Percentiles rank a stretch among this genome's conserved stretches.
These are phyloP conservation scores for Bombus confusus DNA, from an alignment of 1,140 invertebrate species.

Conservation along the genomic window DNA sequence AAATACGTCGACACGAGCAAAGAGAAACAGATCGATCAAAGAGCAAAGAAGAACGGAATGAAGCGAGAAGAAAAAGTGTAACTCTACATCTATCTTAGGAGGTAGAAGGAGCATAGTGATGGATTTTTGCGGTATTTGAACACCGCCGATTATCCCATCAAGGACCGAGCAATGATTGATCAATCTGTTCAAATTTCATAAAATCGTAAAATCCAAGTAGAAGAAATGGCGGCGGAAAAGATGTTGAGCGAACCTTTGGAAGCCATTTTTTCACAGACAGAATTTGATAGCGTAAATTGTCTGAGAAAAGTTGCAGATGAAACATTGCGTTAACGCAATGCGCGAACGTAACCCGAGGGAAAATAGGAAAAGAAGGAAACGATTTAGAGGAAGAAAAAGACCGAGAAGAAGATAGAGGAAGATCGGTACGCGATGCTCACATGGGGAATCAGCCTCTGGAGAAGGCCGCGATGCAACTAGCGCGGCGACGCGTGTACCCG, in stretches of 20 bases:
- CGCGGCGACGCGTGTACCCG: slow-evolving; percentile 24
- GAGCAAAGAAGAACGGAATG: not conserved
- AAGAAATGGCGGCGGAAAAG: too few species aligned
- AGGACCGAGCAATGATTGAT: too few species aligned
- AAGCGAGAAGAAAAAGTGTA: not conserved
- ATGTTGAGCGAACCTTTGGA: too few species aligned
- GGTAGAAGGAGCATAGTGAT: too few species aligned
- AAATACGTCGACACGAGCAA: slow-evolving; percentile 15
- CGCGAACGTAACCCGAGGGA: not conserved
- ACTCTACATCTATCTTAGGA: too few species aligned
- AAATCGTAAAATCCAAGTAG: too few species aligned
- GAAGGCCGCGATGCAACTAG: slow-evolving; percentile 51
- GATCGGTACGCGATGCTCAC: slow-evolving; percentile 1
- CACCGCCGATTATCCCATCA: too few species aligned
- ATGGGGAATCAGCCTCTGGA: slow-evolving; percentile 45
- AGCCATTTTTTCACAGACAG: too few species aligned
- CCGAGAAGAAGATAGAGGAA: not conserved
- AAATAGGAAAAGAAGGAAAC: not conserved
- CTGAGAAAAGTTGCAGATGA: not conserved
- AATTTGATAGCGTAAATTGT: not conserved
- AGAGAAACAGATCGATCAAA: too few species aligned
- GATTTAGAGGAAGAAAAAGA: not conserved
- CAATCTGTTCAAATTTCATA: too few species aligned
- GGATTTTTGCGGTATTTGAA: too few species aligned
- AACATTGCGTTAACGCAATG: not conserved